Evolutionary conservation across 2,888 invertebrate genomes (phyloP).

Genomic region (Stenolophus ochropezus): DNA sequence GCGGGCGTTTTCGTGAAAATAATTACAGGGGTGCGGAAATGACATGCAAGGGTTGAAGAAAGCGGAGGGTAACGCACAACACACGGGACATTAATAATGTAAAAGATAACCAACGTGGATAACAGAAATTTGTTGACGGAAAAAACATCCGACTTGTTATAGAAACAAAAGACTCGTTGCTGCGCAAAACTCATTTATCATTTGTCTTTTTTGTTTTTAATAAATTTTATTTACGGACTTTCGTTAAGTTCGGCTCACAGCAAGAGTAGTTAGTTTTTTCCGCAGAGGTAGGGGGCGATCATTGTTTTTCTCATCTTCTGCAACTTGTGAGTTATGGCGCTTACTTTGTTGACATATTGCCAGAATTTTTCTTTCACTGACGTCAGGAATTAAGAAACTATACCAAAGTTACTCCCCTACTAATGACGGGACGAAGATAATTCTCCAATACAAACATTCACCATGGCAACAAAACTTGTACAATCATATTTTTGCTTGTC

Average conservation of each 20-base stretch:
- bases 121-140: slow-evolving; percentile 48
- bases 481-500: too few species aligned
- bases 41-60: slow-evolving; percentile 56
- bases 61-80: slow-evolving; percentile 19
- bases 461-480: not conserved
- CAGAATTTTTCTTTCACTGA: slow-evolving; percentile 56
- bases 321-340: slow-evolving; percentile 50
- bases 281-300: slow-evolving; percentile 36
- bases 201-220: slow-evolving; percentile 49
- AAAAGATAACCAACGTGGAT: slow-evolving; percentile 43
- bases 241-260: slow-evolving; percentile 53
- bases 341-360: slow-evolving; percentile 56
- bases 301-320: slow-evolving; percentile 53
- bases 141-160: slow-evolving; percentile 50
- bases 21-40: slow-evolving; percentile 55
- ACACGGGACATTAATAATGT: slow-evolving; percentile 52
- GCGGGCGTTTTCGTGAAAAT: slow-evolving; percentile 58
- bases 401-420: not conserved
- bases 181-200: slow-evolving; percentile 44
- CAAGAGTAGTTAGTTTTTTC: slow-evolving; percentile 47
- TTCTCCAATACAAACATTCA: not conserved
- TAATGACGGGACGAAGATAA: not conserved
- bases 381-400: slow-evolving; percentile 45
- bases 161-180: slow-evolving; percentile 49
- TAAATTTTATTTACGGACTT: slow-evolving; percentile 58